Percentiles rank a stretch among this genome's conserved stretches.
Conservation (phyloP, 2,888 invertebrate species). For the Plagodis pulveraria region DNA sequence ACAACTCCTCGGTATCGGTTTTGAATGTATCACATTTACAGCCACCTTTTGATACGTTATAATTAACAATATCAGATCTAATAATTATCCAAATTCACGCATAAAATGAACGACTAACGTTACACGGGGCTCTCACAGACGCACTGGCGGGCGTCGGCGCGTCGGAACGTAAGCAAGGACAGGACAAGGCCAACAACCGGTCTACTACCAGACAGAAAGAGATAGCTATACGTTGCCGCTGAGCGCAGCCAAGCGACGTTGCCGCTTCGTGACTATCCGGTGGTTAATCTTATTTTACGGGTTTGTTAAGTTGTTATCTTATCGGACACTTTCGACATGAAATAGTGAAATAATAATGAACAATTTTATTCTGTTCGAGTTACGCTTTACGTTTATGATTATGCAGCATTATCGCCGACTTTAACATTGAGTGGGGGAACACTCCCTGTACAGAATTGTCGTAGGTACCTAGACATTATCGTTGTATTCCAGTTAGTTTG, state of each 20-base stretch:
- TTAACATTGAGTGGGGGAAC: not conserved
- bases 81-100: not conserved
- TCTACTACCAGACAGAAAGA: constrained; percentile 11
- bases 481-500: too few species aligned
- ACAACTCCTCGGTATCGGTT: not conserved
- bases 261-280: constrained; percentile 21
- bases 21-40: not conserved
- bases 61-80: not conserved
- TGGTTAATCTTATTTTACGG: constrained; percentile 4
- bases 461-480: too few species aligned
- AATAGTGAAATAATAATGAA: not conserved
- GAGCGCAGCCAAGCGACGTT: constrained; percentile 10
- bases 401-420: not conserved
- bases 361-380: too few species aligned
- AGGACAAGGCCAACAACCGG: constrained; percentile 20
- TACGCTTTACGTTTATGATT: not conserved
- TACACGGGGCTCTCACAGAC: constrained; percentile 3
- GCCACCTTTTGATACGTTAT: too few species aligned
- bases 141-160: constrained; percentile 8
- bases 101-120: constrained; percentile 2
- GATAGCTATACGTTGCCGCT: constrained; percentile 6
- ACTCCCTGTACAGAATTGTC: not conserved
- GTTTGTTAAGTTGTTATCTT: constrained; percentile 1
- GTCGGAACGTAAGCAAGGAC: too few species aligned
- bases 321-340: constrained; percentile 9